phyloP scores from a whole-genome alignment of 2,888 invertebrate genomes.

The Caenorhabditis sp. region DNA sequence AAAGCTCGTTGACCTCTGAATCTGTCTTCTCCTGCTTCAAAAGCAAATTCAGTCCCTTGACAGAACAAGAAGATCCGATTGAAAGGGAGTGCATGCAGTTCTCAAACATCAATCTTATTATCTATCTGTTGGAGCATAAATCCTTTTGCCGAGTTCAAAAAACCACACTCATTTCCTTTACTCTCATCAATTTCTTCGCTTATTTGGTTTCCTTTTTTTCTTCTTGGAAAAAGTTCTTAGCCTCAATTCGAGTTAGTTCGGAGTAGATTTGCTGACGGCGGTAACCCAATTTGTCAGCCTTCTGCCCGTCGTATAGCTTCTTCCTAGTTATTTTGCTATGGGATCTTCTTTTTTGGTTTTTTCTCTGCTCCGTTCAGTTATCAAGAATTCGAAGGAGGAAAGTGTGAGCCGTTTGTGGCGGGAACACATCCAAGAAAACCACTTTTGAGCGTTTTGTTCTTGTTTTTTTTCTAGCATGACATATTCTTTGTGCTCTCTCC shows the following conservation, averaged over 20 bases:
- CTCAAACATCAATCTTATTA: conserved; percentile 63
- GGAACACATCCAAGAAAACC: conserved; percentile 33
- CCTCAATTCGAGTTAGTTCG: conserved; percentile 43
- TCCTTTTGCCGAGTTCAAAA: conserved; percentile 15
- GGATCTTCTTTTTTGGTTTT: conserved; percentile 22
- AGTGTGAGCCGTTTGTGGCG: background rate
- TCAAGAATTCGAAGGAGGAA: conserved; percentile 10
- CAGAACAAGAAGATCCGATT: conserved; percentile 41
- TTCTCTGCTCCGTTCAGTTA: conserved; percentile 11
- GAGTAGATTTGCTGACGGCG: conserved; percentile 53
- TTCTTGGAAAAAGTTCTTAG: conserved; percentile 45
- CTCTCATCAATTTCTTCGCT: conserved; percentile 36
- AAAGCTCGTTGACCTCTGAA: conserved; percentile 33
- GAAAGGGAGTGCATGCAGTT: conserved; percentile 30
- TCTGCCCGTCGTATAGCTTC: conserved; percentile 45
- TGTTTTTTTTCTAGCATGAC: conserved; percentile 49
- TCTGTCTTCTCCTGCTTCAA: background rate
- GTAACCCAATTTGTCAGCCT: conserved; percentile 57
- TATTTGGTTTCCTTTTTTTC: conserved; percentile 1
- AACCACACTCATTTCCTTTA: conserved; percentile 14
- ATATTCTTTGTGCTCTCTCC: conserved; percentile 18
- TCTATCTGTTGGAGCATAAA: conserved; percentile 4
- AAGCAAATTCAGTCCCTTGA: conserved; percentile 10
- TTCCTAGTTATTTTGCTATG: conserved; percentile 38
- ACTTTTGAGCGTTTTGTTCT: conserved; percentile 52